Conservation (phyloP, 2,888 invertebrate genomes). For the Conops quadrifasciatus region DNA sequence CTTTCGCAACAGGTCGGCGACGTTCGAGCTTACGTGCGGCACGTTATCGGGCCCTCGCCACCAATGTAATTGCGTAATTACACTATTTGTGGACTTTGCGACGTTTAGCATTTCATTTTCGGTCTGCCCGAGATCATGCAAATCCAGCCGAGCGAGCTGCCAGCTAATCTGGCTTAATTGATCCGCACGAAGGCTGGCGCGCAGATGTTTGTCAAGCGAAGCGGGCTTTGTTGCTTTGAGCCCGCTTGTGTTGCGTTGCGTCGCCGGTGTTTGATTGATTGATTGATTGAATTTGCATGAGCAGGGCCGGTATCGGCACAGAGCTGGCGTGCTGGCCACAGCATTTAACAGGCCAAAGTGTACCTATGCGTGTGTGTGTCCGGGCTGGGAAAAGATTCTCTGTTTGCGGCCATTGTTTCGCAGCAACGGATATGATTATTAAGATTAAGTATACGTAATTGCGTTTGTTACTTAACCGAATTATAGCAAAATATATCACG, state of each 20-base stretch:
- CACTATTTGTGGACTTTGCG: conserved; percentile 11
- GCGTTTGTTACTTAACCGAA: too few relatives aligned
- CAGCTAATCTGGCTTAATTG: conserved; percentile 10
- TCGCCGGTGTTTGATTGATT: not conserved
- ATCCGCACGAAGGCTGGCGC: not conserved
- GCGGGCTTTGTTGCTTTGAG: not conserved
- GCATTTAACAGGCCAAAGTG: too few relatives aligned
- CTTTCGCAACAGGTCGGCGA: not conserved
- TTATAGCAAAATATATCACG: too few relatives aligned
- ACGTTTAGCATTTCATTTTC: conserved; percentile 25
- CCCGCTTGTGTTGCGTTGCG: not conserved
- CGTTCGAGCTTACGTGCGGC: conserved; percentile 10
- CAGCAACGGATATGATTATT: too few relatives aligned
- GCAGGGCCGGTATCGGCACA: too few relatives aligned
- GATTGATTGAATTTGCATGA: conserved; percentile 1
- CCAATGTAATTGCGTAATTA: conserved; percentile 33
- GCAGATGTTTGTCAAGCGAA: conserved; percentile 5
- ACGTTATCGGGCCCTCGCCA: conserved; percentile 9
- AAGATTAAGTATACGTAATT: too few relatives aligned
- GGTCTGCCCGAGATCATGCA: conserved; percentile 15
- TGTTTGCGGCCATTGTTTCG: too few relatives aligned
- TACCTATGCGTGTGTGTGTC: too few relatives aligned
- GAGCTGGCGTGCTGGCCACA: too few relatives aligned
- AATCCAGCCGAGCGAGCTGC: conserved; percentile 7
- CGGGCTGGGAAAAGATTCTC: too few relatives aligned